phyloP scores from a whole-genome alignment of 2,888 invertebrate genomes.

The Hydraecia micacea region DNA sequence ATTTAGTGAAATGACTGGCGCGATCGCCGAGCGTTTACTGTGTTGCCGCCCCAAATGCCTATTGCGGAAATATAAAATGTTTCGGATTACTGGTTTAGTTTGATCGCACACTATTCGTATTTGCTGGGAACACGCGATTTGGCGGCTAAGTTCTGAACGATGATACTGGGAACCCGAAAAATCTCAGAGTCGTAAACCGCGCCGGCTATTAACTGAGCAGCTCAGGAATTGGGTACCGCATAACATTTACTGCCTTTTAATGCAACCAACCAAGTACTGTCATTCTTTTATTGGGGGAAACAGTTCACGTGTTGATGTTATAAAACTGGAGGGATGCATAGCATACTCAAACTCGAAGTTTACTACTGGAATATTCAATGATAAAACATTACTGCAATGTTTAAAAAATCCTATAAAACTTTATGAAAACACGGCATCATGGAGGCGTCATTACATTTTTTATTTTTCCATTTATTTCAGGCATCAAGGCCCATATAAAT shows the following conservation, averaged over 20 bases:
- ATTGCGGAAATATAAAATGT: slow-evolving; percentile 85
- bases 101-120: slow-evolving; percentile 77
- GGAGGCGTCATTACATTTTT: slow-evolving; percentile 5
- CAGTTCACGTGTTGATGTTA: slow-evolving; percentile 62
- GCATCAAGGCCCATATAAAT: no score
- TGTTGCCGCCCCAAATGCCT: slow-evolving; percentile 80
- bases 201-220: slow-evolving; percentile 62
- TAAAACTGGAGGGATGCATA: slow-evolving; percentile 60
- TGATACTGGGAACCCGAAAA: slow-evolving; percentile 67
- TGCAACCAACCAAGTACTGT: slow-evolving; percentile 65
- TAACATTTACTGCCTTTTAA: slow-evolving; percentile 67
- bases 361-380: slow-evolving; percentile 48
- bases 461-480: no score
- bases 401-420: slow-evolving; percentile 39
- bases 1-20: slow-evolving; percentile 89
- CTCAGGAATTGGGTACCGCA: slow-evolving; percentile 65
- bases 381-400: slow-evolving; percentile 41
- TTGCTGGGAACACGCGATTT: slow-evolving; percentile 75
- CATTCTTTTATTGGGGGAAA: slow-evolving; percentile 63
- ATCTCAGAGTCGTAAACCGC: slow-evolving; percentile 67
- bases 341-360: slow-evolving; percentile 54
- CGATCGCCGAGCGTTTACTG: slow-evolving; percentile 80
- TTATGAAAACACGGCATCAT: slow-evolving; percentile 15
- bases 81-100: slow-evolving; percentile 78
- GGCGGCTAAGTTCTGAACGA: slow-evolving; percentile 68